phyloP scores from a whole-genome alignment of 1,140 invertebrate genomes.

The Lamellibrachia luymesi region DNA sequence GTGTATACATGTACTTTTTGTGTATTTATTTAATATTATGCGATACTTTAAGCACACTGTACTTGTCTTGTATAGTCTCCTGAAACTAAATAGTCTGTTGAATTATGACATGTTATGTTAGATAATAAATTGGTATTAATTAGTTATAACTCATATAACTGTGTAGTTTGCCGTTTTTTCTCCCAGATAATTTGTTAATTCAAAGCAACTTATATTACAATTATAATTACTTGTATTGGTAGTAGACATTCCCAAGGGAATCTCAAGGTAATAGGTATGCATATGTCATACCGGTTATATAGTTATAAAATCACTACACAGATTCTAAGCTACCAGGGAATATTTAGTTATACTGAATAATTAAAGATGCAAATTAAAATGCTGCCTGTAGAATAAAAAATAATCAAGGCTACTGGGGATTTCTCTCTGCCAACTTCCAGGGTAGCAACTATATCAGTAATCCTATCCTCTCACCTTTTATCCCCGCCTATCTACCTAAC shows the following conservation, averaged over 20 bases:
- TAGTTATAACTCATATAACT: not conserved
- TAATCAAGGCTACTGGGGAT: not conserved
- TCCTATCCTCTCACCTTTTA: not conserved
- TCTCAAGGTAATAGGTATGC: not conserved
- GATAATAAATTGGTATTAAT: not conserved
- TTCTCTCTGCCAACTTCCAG: not conserved
- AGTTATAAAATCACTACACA: not conserved
- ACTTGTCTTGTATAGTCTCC: not conserved
- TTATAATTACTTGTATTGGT: too few species aligned
- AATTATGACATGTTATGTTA: not conserved
- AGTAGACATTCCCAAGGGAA: not conserved
- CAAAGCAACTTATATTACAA: too few species aligned
- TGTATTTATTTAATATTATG: not conserved
- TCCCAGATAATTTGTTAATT: too few species aligned
- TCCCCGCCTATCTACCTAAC: not conserved
- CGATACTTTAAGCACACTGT: not conserved
- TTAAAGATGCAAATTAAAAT: not conserved
- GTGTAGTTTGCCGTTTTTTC: too few species aligned
- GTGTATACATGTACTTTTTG: not conserved
- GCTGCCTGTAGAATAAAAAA: not conserved
- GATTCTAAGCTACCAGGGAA: not conserved
- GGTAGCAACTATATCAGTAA: not conserved
- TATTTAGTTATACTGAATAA: not conserved
- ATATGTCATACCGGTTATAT: not conserved
- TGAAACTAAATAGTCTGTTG: not conserved